A percentile compares a stretch with the other conserved stretches of the same genome.
Conservation (phyloP, 2,888 invertebrate genomes). For the Melanostoma mellinum region DNA sequence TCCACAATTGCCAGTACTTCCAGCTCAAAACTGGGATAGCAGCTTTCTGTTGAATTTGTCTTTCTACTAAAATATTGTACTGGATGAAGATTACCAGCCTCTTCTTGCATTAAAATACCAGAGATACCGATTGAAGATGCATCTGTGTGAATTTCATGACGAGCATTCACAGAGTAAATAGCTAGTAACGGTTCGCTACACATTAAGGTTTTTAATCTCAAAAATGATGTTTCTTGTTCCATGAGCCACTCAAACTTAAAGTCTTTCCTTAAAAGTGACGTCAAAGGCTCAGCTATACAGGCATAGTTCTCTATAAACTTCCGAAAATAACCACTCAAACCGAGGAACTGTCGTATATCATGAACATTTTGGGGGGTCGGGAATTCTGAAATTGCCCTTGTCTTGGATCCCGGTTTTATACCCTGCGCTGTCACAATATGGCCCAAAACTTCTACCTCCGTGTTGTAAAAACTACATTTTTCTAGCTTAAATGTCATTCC, state of each 20-base stretch:
- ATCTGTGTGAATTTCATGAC: constrained; percentile 16
- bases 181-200: constrained; percentile 1
- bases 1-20: constrained; percentile 24
- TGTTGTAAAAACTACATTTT: constrained; percentile 17
- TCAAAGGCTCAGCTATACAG: neutral
- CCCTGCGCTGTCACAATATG: neutral
- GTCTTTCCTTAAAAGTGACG: neutral
- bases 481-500: constrained; percentile 17
- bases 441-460: neutral
- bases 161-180: constrained; percentile 8
- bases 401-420: constrained; percentile 4
- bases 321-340: constrained; percentile 6
- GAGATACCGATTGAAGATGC: constrained; percentile 7
- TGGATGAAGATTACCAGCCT: neutral
- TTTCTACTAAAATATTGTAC: constrained; percentile 26
- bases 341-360: constrained; percentile 8
- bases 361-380: neutral
- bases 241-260: neutral
- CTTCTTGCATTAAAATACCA: constrained; percentile 26
- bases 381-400: neutral
- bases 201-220: neutral
- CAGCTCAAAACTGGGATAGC: constrained; percentile 39
- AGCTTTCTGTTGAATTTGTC: neutral
- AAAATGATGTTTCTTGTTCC: neutral
- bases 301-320: neutral